Evolutionary conservation across 2,888 invertebrate species (phyloP).

Genomic region (Zaprionus lineosus): DNA sequence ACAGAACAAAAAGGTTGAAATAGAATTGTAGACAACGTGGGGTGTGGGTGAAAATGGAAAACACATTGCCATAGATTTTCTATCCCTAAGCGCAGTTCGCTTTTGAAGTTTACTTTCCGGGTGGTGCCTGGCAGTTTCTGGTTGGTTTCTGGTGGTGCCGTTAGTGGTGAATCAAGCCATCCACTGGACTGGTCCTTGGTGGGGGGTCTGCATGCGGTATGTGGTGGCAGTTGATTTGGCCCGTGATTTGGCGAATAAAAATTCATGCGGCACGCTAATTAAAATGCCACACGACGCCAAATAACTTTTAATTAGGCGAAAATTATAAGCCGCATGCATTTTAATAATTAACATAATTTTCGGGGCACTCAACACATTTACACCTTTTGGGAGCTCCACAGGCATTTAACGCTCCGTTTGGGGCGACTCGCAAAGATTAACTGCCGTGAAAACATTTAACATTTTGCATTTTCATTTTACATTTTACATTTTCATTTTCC

Average conservation of each 20-base stretch:
- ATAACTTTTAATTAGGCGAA: conserved; percentile 59
- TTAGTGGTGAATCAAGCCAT: too few relatives aligned
- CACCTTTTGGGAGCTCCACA: conserved; percentile 50
- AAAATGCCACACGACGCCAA: conserved; percentile 61
- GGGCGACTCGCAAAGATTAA: conserved; percentile 58
- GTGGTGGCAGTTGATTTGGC: conserved; percentile 11
- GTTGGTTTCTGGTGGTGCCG: too few relatives aligned
- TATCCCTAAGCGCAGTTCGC: conserved; percentile 45
- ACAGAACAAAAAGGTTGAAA: conserved; percentile 62
- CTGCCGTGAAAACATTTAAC: conserved; percentile 66
- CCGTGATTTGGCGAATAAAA: conserved; percentile 57
- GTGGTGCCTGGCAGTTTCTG: conserved; percentile 1
- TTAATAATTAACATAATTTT: conserved; percentile 72
- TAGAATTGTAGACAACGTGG: conserved; percentile 62
- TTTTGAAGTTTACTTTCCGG: conserved; percentile 55
- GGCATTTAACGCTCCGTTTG: conserved; percentile 71
- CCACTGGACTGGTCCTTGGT: too few relatives aligned
- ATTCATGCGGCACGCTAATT: conserved; percentile 59
- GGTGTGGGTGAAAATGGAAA: conserved; percentile 55
- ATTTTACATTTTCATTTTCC: conserved; percentile 47
- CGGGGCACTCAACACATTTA: conserved; percentile 64
- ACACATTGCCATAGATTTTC: conserved; percentile 64
- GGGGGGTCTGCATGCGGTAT: neutral
- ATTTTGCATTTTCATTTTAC: conserved; percentile 12
- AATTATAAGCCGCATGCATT: conserved; percentile 48